Conservation (phyloP, 2,888 invertebrate species). For the Phalera bucephala region DNA sequence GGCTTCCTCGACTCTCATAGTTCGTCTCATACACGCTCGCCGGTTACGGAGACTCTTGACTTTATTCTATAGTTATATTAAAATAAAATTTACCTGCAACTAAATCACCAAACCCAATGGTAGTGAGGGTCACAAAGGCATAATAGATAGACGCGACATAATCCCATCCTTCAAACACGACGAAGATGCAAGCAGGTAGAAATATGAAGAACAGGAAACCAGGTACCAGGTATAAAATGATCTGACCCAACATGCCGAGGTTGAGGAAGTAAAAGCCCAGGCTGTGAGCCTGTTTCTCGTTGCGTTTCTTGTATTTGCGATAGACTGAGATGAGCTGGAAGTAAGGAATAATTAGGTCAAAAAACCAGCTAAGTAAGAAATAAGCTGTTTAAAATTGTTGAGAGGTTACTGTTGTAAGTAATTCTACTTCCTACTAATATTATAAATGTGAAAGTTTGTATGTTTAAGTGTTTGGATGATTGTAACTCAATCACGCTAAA, state of each 20-base stretch:
- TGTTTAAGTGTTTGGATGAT: too few relatives aligned
- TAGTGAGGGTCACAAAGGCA: constrained; percentile 93
- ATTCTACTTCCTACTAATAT: too few relatives aligned
- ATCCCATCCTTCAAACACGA: constrained; percentile 93
- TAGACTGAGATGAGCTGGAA: constrained; percentile 90
- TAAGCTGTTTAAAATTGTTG: too few relatives aligned
- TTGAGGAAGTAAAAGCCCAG: constrained; percentile 86
- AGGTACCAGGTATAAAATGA: constrained; percentile 93
- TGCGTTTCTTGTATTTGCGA: constrained; percentile 89
- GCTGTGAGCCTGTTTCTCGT: constrained; percentile 81
- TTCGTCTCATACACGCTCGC: too few relatives aligned
- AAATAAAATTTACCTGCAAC: constrained; percentile 87
- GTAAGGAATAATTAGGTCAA: constrained; percentile 1
- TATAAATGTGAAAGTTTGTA: too few relatives aligned
- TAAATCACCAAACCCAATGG: constrained; percentile 96
- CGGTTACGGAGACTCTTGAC: too few relatives aligned
- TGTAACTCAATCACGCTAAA: too few relatives aligned
- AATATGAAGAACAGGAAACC: constrained; percentile 94
- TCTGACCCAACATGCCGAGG: constrained; percentile 89
- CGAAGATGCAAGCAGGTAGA: constrained; percentile 92
- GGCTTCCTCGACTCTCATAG: too few relatives aligned
- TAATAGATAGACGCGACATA: constrained; percentile 93
- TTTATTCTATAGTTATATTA: too few relatives aligned
- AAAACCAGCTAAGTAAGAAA: too few relatives aligned
- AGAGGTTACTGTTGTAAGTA: too few relatives aligned